Evolutionary conservation across 1,140 invertebrate species (phyloP).

Genomic region (Drosophila elegans): DNA sequence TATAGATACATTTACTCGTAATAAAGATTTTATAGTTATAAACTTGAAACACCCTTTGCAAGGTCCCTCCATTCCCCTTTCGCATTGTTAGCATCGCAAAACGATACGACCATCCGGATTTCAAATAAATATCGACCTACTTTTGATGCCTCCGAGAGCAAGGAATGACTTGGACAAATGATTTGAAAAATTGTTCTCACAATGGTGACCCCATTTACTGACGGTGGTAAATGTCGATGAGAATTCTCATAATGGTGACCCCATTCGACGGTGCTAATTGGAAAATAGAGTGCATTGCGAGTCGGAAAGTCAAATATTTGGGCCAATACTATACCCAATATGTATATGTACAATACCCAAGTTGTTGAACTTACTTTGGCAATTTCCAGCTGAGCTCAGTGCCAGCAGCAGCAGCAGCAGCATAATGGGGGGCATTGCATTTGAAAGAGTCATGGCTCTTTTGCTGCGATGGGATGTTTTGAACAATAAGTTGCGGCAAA

Average conservation of each 20-base stretch:
- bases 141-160: neutral
- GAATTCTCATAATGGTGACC: neutral
- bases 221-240: neutral
- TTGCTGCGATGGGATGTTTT: constrained; percentile 1
- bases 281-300: constrained; percentile 6
- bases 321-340: constrained; percentile 3
- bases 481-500: constrained; percentile 47
- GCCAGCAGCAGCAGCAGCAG: constrained; percentile 63
- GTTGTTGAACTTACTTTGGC: constrained; percentile 65
- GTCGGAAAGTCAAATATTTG: neutral
- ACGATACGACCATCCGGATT: neutral
- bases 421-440: constrained; percentile 39
- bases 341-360: neutral
- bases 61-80: no score
- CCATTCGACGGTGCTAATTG: constrained; percentile 8
- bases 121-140: neutral
- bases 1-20: no score
- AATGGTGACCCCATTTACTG: constrained; percentile 1
- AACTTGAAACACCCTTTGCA: no score
- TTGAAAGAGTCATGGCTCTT: constrained; percentile 56
- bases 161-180: neutral
- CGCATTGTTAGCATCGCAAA: neutral
- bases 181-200: neutral
- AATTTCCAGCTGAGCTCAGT: constrained; percentile 65
- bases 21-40: no score